Evolutionary conservation across 2,888 invertebrate genomes (phyloP).

Genomic region (Melieria picta): DNA sequence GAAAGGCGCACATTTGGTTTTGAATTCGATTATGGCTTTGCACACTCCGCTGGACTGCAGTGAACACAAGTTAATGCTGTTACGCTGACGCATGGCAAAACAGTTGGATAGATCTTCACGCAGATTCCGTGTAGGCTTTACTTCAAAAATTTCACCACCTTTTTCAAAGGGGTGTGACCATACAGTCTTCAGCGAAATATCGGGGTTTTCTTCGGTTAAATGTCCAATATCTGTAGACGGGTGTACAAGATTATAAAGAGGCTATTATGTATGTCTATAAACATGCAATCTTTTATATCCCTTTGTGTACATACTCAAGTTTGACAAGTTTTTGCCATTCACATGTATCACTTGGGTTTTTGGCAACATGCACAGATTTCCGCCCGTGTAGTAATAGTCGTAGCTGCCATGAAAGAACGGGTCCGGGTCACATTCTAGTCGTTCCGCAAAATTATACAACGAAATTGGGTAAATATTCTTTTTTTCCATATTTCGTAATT

Average conservation of each 20-base stretch:
- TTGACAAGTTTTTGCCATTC: slow-evolving; percentile 47
- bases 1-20: slow-evolving; percentile 50
- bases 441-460: slow-evolving; percentile 46
- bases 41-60: slow-evolving; percentile 32
- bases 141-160: slow-evolving; percentile 57
- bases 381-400: slow-evolving; percentile 63
- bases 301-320: slow-evolving; percentile 43
- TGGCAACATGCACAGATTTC: slow-evolving; percentile 52
- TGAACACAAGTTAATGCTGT: slow-evolving; percentile 50
- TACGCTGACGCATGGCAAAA: slow-evolving; percentile 51
- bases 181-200: slow-evolving; percentile 8
- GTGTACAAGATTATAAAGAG: background rate
- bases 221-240: slow-evolving; percentile 34
- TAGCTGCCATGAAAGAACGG: slow-evolving; percentile 56
- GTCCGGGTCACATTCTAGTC: slow-evolving; percentile 50
- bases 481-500: slow-evolving; percentile 41
- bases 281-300: slow-evolving; percentile 1
- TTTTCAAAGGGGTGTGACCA: slow-evolving; percentile 1
- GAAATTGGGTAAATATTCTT: slow-evolving; percentile 41
- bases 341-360: slow-evolving; percentile 50
- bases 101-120: slow-evolving; percentile 42
- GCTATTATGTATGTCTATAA: background rate
- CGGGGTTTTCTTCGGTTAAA: slow-evolving; percentile 21
- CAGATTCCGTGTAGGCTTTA: slow-evolving; percentile 44
- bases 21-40: slow-evolving; percentile 37